Percentiles rank a stretch among this genome's conserved stretches.
Conservation (phyloP, 2,797 vertebrate species). For the Trematomus bernacchii region DNA sequence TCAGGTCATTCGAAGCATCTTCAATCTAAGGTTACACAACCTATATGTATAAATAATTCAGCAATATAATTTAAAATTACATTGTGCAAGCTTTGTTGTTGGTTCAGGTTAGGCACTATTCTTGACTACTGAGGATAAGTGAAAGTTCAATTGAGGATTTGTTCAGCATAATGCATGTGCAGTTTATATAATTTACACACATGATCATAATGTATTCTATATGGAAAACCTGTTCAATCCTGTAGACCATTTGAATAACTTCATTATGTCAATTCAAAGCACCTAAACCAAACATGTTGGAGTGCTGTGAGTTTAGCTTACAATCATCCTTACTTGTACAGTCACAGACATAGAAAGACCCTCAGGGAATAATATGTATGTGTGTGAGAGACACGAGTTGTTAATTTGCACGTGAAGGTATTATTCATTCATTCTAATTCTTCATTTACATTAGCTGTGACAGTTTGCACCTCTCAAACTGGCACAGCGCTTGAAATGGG, state of each 20-base stretch:
- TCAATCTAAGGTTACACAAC: slow-evolving; percentile 23
- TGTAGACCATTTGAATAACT: slow-evolving; percentile 2
- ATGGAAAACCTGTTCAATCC: background rate
- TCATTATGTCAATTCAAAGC: slow-evolving; percentile 30
- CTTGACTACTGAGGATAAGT: slow-evolving; percentile 1
- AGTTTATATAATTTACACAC: background rate
- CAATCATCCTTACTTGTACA: background rate
- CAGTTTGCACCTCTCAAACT: slow-evolving; percentile 42
- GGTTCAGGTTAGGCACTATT: background rate
- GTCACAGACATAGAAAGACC: too few relatives aligned
- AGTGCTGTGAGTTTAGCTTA: slow-evolving; percentile 22
- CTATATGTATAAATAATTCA: slow-evolving; percentile 37
- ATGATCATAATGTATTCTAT: background rate
- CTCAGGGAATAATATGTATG: too few relatives aligned
- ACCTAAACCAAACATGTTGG: slow-evolving; percentile 36
- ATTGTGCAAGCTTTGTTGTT: slow-evolving; percentile 6
- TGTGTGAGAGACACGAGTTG: slow-evolving; percentile 19
- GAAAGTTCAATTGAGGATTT: background rate
- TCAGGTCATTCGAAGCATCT: slow-evolving; percentile 20
- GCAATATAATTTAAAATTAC: slow-evolving; percentile 8
- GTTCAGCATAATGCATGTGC: background rate
- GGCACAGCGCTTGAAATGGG: slow-evolving; percentile 36
- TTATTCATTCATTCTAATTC: slow-evolving; percentile 31
- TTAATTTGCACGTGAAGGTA: slow-evolving; percentile 54
- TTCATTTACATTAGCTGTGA: slow-evolving; percentile 45